Conservation (phyloP, 2,113 vertebrate genomes). For the Acinonyx jubatus region DNA sequence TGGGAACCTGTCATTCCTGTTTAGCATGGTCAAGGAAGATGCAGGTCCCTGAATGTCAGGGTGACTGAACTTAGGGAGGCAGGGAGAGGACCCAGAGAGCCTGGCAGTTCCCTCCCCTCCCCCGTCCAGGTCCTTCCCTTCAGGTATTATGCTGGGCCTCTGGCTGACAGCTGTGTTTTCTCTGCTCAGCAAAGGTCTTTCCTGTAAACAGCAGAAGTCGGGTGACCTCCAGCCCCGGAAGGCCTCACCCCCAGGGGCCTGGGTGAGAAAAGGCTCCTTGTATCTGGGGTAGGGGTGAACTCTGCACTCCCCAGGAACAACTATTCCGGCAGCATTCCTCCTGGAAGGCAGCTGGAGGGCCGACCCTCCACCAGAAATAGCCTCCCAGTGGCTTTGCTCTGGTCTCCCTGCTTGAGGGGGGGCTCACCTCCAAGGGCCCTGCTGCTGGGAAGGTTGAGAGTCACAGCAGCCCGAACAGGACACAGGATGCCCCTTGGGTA, state of each 20-base stretch:
- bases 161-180: constrained; percentile 62
- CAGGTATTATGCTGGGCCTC: background rate
- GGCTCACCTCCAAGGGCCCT: background rate
- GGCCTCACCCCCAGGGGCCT: constrained; percentile 40
- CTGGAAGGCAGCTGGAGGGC: constrained; percentile 29
- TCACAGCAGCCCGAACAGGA: background rate
- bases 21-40: background rate
- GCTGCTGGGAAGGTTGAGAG: background rate
- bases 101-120: background rate
- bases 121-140: background rate
- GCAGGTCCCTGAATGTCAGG: background rate
- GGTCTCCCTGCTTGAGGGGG: constrained; percentile 27
- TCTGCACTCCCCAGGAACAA: constrained; percentile 48
- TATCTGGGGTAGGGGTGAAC: constrained; percentile 45
- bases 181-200: constrained; percentile 46
- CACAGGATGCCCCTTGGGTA: background rate
- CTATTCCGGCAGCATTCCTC: background rate
- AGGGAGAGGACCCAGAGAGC: background rate
- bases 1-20: background rate
- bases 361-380: constrained; percentile 39
- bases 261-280: constrained; percentile 82
- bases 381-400: constrained; percentile 36
- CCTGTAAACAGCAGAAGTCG: constrained; percentile 78
- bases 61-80: background rate
- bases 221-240: constrained; percentile 49